phyloP scores from a whole-genome alignment of 2,888 invertebrate species.

The Desoria tigrina region DNA sequence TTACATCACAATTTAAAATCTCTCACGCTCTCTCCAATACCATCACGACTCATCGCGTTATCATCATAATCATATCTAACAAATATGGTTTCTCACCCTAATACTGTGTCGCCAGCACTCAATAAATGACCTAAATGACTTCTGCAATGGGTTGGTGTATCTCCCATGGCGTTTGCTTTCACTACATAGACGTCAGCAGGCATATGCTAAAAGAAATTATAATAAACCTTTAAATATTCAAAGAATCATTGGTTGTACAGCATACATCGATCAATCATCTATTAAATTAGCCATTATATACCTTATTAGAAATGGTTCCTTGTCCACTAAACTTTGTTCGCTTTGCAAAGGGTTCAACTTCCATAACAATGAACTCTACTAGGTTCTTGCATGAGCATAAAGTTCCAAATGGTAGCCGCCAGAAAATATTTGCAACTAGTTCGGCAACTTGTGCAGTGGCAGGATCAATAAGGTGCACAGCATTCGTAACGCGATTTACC shows the following conservation, averaged over 20 bases:
- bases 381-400: conserved; percentile 89
- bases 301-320: conserved; percentile 65
- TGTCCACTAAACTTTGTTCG: conserved; percentile 81
- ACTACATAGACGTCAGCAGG: conserved; percentile 93
- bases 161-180: conserved; percentile 81
- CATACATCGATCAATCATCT: neutral
- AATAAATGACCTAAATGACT: conserved; percentile 94
- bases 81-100: conserved; percentile 68
- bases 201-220: conserved; percentile 65
- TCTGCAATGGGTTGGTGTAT: conserved; percentile 74
- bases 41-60: no score
- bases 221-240: neutral
- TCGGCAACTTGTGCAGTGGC: conserved; percentile 85
- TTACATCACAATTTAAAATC: conserved; percentile 5
- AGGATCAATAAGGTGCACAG: conserved; percentile 92
- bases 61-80: neutral
- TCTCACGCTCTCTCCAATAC: neutral
- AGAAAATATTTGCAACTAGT: conserved; percentile 75
- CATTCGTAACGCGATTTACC: conserved; percentile 82
- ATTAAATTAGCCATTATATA: conserved; percentile 12
- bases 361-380: conserved; percentile 90
- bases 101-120: conserved; percentile 86
- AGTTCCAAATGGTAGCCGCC: conserved; percentile 81
- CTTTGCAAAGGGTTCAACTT: conserved; percentile 79
- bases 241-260: neutral